Evolutionary conservation across 2,113 vertebrate genomes (phyloP), one percentile per base, ranked within the genome.

Genomic region (Fregetta grallaria): DNA sequence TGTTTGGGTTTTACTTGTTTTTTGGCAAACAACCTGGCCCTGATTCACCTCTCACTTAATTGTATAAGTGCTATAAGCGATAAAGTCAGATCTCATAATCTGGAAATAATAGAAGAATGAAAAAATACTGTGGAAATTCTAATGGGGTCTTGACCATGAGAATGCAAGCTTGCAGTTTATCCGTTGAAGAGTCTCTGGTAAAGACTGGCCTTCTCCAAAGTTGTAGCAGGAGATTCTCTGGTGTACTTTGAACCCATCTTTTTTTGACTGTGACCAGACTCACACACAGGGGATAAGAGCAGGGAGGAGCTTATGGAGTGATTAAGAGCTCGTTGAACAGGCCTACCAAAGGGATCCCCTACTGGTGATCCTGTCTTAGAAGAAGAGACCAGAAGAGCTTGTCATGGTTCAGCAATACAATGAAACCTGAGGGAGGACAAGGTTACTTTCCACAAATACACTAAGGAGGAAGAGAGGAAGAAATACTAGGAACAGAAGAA

Each of bases 11-110:
- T 91, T 87, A 75, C 76, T 97, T 95, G 80, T 76, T 90, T 95
- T 95, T 97, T 96, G 93, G 89, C 94, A 94, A 96, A 94, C 50
- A 91, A 89, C 34, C 94, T 92, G 66, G 89, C 34, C 71, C 63
- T 63, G 56, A 86, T 94, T 96, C 87, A 95, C 71, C 77, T 93
- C 96, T 96, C 95, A 96, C 96, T 97, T 95, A 96, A 93, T 96
- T 88, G 93, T 86, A 0, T 80, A 96, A 93, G 92, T 95, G 93
- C 66, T 96, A 68, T 63, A 89, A 89, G 77, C 1, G 32, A 94
- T 96, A 90, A 93, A 93, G 90, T 88, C 78, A 94, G 78, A 85
- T 70, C 67, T 94, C 88, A 86, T 97, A 71, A 96, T 94, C 86
- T 97, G 96, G 95, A 94, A 96, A 95, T 94, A 94, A 96, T 86